A percentile compares a stretch with the other conserved stretches of the same genome.
These are phyloP conservation scores for Entomobrya proxima DNA, from an alignment of 2,888 invertebrate species.

Conservation along the genomic window DNA sequence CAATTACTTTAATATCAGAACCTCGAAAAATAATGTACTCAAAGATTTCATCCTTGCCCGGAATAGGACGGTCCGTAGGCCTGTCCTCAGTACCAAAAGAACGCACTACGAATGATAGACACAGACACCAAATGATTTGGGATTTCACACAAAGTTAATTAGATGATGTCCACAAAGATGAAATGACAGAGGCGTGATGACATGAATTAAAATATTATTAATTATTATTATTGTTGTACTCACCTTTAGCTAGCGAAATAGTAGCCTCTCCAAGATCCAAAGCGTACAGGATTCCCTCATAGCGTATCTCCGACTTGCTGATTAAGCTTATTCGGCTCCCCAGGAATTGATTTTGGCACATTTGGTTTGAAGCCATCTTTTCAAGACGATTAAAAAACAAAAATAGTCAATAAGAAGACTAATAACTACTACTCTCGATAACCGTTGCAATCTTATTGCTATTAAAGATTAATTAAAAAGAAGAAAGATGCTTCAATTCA, in stretches of 20 bases:
- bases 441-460: not conserved
- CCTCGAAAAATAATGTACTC: conserved; percentile 99
- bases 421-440: not conserved
- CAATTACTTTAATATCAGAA: conserved; percentile 98
- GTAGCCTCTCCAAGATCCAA: conserved; percentile 99
- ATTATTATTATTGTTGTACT: conserved; percentile 78
- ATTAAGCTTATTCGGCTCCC: conserved; percentile 99
- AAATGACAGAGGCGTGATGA: no score
- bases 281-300: conserved; percentile 99
- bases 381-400: conserved; percentile 1
- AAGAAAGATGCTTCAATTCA: not conserved
- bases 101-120: conserved; percentile 84
- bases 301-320: conserved; percentile 99
- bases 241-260: conserved; percentile 99
- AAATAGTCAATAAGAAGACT: not conserved
- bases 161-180: no score
- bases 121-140: no score
- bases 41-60: conserved; percentile 97
- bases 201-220: not conserved
- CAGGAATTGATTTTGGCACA: conserved; percentile 89
- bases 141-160: not conserved
- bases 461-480: conserved; percentile 7
- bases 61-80: conserved; percentile 95
- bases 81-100: conserved; percentile 99
- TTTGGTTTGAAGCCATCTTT: conserved; percentile 58